A percentile compares a stretch with the other conserved stretches of the same genome.
Evolutionary conservation across 2,113 vertebrate species (phyloP).

Genomic region (Petroica traversi): DNA sequence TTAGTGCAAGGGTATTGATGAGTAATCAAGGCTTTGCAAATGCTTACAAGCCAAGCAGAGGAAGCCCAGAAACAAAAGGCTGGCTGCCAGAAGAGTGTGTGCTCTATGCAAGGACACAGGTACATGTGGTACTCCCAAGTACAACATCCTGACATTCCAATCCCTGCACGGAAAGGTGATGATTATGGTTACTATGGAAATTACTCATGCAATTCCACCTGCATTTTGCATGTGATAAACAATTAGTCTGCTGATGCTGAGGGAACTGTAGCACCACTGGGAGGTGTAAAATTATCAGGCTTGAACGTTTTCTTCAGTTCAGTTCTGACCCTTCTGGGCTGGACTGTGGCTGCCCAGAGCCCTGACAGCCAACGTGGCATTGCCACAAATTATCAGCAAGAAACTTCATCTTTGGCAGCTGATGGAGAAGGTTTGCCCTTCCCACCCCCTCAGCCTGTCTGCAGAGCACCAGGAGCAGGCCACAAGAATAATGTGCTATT

Average conservation of each 20-base stretch:
- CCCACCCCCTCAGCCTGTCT: background rate
- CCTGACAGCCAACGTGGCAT: rapidly evolving
- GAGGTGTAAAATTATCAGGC: background rate
- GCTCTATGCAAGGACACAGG: background rate
- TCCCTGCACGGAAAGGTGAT: background rate
- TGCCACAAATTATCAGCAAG: background rate
- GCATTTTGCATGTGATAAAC: background rate
- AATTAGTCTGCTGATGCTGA: background rate
- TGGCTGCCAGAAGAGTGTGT: background rate
- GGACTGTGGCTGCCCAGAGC: background rate
- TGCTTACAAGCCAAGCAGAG: background rate
- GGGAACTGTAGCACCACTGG: background rate
- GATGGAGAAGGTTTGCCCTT: background rate
- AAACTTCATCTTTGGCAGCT: background rate
- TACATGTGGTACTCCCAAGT: rapidly evolving
- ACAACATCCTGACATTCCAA: background rate
- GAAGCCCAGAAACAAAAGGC: background rate
- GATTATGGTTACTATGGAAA: background rate
- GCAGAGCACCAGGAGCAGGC: background rate
- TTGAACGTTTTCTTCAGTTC: background rate
- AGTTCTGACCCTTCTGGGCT: background rate
- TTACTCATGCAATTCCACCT: background rate
- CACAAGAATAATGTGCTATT: background rate
- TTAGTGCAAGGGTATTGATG: background rate
- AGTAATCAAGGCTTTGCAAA: constrained; percentile 1